Base-by-base conservation (phyloP, 92 coral and sea anemone species). In the Palythoa grandis region DNA sequence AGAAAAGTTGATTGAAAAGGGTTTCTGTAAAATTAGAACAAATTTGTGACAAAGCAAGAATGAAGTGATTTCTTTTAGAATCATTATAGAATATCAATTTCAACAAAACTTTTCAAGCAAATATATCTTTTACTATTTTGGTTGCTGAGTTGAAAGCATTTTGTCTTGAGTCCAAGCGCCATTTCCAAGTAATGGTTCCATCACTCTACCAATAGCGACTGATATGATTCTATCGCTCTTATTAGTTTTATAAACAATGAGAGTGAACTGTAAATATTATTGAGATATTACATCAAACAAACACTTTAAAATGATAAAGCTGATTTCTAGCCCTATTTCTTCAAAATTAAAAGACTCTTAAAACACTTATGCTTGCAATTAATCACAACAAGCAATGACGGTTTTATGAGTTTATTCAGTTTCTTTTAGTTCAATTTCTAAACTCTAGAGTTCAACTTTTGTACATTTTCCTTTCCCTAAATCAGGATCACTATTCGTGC, bases 201-300 rank as follows among this genome's bases (percentile, higher is more conserved):
- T 9, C 14, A 11, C 56, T 63, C 2, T n/a, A 3, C 24, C 69
- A 20, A 2, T 63, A 1, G 3, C 1, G 23, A 71, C 19, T 14
- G 15, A 38, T 38, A 8, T 70, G 19, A 16, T 14, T 17, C 53
- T 39, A 10, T n/a, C 77, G 5, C 8, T 40, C 24, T 40, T 50
- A 72, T 72, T 72, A 72, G 56, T 40, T 72, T 72, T 40, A 39
- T 72, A 72, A 72, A 72, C 77, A 72, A 38, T 17, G 25, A 43
- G 10, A 72, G 19, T 39, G 23, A 72, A 39, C 40, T 43, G 77
- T 72, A 39, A 72, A 72, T 43, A 72, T 43, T 43, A 47, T 22
- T 19, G 77, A 9, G 16, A 71, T 35, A 17, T 38, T 71, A 15
- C 65, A n/a, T 58, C 65, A 71, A 15, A 35, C 47, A 35, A 72